Conservation (phyloP, 2,888 invertebrate genomes). For the Limnephilus auricula region DNA sequence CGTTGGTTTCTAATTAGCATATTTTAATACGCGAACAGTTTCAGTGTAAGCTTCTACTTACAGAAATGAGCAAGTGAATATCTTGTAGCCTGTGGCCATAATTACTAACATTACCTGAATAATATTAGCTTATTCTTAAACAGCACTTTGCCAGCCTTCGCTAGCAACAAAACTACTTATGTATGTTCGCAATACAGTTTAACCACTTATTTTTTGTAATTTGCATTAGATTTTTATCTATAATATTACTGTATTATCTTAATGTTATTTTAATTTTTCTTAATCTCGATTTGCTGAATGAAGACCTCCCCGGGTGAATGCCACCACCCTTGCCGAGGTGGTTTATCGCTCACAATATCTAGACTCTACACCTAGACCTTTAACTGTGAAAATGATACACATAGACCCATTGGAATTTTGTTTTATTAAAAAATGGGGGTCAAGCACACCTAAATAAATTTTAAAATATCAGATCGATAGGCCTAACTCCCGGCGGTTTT, state of each 20-base stretch:
- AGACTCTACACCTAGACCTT: too few relatives aligned
- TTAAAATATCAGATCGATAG: too few relatives aligned
- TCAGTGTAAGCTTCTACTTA: not conserved
- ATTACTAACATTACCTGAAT: not conserved
- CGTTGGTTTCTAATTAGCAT: conserved; percentile 15
- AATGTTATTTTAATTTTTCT: not conserved
- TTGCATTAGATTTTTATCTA: not conserved
- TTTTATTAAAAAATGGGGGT: too few relatives aligned
- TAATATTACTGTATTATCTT: not conserved
- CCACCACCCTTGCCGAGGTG: not conserved
- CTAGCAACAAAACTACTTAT: not conserved
- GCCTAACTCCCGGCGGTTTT: too few relatives aligned
- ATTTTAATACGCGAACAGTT: conserved; percentile 5
- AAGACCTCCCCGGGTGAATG: not conserved
- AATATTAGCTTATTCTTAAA: not conserved
- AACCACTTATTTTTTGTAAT: not conserved
- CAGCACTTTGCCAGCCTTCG: not conserved
- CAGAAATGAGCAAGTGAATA: too few relatives aligned
- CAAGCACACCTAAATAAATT: too few relatives aligned
- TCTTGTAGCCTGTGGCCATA: not conserved
- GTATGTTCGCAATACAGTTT: not conserved
- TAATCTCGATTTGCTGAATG: not conserved
- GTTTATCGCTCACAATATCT: too few relatives aligned
- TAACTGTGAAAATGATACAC: too few relatives aligned
- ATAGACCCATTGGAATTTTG: too few relatives aligned